Evolutionary conservation across 1,140 invertebrate species (phyloP).

Genomic region (Drosophila lowei): DNA sequence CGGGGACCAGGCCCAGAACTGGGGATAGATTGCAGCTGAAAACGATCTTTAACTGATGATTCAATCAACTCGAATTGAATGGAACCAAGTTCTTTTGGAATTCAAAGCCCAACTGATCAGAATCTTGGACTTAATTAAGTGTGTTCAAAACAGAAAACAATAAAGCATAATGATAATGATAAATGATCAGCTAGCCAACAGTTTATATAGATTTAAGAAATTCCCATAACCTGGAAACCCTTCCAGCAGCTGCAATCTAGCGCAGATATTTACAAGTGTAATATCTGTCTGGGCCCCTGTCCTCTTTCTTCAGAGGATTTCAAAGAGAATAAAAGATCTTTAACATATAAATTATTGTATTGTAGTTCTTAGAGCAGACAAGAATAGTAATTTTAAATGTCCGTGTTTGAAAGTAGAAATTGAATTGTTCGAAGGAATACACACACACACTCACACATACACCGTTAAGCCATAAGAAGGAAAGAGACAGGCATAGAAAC

Average conservation of each 20-base stretch:
- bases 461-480: not conserved
- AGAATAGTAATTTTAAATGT: slow-evolving; percentile 46
- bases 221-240: not conserved
- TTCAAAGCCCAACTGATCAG: too few relatives aligned
- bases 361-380: slow-evolving; percentile 34
- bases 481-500: slow-evolving; percentile 7
- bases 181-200: slow-evolving; percentile 9
- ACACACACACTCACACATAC: slow-evolving; percentile 21
- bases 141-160: slow-evolving; percentile 19
- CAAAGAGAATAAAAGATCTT: too few relatives aligned
- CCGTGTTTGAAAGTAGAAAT: slow-evolving; percentile 41
- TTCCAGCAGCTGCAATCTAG: slow-evolving; percentile 1
- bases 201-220: slow-evolving; percentile 26
- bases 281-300: too few relatives aligned
- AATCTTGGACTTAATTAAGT: slow-evolving; percentile 18
- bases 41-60: not conserved
- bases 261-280: not conserved
- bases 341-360: slow-evolving; percentile 2
- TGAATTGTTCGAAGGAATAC: slow-evolving; percentile 26
- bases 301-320: too few relatives aligned
- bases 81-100: too few relatives aligned
- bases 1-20: not conserved
- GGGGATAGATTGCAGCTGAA: slow-evolving; percentile 1
- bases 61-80: too few relatives aligned
- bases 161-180: slow-evolving; percentile 24